These are phyloP conservation scores for Paramormyrops hopkinsi DNA, from an alignment of 2,797 vertebrate species.

Conservation along the genomic window DNA sequence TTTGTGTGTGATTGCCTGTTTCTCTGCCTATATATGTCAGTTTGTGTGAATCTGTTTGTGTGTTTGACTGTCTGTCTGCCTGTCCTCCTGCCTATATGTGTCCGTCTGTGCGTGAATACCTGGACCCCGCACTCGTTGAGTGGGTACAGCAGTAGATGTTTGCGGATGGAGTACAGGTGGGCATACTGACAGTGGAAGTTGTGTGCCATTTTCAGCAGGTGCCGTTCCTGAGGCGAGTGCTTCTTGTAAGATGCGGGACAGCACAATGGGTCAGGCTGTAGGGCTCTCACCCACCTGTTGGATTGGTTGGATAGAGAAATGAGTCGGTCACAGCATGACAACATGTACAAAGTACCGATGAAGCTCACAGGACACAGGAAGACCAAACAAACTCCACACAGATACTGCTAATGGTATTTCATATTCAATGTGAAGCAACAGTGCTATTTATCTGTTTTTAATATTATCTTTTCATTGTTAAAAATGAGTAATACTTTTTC, in stretches of 20 bases:
- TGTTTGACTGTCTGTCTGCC: neutral
- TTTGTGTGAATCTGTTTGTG: neutral
- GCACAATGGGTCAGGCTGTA: constrained; percentile 36
- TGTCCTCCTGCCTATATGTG: neutral
- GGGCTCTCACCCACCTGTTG: constrained; percentile 30
- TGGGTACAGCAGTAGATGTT: constrained; percentile 69
- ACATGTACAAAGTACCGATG: neutral
- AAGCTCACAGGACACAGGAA: neutral
- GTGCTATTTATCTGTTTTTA: neutral
- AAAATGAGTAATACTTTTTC: neutral
- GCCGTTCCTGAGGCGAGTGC: constrained; percentile 61
- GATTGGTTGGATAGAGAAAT: neutral
- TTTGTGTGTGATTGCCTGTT: neutral
- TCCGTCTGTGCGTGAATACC: constrained; percentile 44
- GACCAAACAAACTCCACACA: neutral
- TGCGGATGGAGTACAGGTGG: constrained; percentile 70
- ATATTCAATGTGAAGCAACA: neutral
- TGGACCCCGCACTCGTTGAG: constrained; percentile 72
- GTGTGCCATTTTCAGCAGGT: constrained; percentile 60
- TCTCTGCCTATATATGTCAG: neutral
- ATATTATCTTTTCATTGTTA: neutral
- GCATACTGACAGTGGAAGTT: constrained; percentile 70
- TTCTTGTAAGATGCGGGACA: constrained; percentile 63
- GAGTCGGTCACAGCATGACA: neutral
- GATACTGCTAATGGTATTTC: neutral